Percentiles rank a stretch among this genome's conserved stretches.
These are phyloP conservation scores for Rhinogobio ventralis DNA, from an alignment of 2,797 vertebrate genomes.

Conservation along the genomic window DNA sequence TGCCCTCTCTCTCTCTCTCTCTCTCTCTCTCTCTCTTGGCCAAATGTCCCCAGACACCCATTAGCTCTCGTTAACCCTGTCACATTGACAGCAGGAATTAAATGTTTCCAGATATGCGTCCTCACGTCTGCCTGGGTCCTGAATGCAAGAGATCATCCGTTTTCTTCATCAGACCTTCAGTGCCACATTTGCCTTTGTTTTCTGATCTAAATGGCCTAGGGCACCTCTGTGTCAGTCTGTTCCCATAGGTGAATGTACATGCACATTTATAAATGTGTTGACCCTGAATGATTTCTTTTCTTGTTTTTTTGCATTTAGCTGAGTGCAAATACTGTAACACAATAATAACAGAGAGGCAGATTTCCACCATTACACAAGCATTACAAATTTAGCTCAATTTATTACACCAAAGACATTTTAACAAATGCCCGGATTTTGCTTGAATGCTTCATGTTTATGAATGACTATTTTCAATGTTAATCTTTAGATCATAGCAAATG, in stretches of 20 bases:
- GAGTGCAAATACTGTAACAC: neutral
- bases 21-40: neutral
- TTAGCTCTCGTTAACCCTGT: constrained; percentile 83
- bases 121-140: constrained; percentile 56
- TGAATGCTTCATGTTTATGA: constrained; percentile 5
- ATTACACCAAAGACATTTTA: constrained; percentile 4
- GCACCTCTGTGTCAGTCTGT: neutral
- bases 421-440: neutral
- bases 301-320: neutral
- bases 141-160: neutral
- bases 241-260: neutral
- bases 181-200: constrained; percentile 7
- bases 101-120: constrained; percentile 78
- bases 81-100: constrained; percentile 81
- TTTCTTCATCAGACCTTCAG: constrained; percentile 1
- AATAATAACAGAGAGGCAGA: neutral
- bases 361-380: neutral
- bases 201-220: constrained; percentile 11
- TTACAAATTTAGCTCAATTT: neutral
- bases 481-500: constrained; percentile 22
- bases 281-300: neutral
- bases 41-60: constrained; percentile 74
- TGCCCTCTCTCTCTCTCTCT: constrained; percentile 20
- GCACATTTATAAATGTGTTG: neutral
- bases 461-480: constrained; percentile 5